Evolutionary conservation across 2,888 invertebrate genomes (phyloP), one percentile per base, ranked within the genome.

Genomic region (Eurois occulta): DNA sequence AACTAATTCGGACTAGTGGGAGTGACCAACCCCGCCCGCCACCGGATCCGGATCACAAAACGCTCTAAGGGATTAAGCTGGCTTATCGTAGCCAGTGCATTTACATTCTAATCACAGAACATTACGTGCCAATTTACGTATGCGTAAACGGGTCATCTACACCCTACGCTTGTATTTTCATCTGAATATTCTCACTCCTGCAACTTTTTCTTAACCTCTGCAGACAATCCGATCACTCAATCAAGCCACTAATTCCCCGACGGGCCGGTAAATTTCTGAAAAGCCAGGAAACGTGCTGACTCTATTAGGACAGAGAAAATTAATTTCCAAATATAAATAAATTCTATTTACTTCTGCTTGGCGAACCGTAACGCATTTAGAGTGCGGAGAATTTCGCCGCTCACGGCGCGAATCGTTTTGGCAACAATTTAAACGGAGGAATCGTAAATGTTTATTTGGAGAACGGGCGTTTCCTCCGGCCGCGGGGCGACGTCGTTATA

Each of bases 391-490:
- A 93, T 92, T 94, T 91, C 88, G 88, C 91, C 91, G 90, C 90
- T 92, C 91, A 89, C 90, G 90, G 94, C 93, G 93, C 88, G 94
- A 95, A 95, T 94, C 95, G 95, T 95, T 95, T 93, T 93, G 95
- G 94, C 94, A 95, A 95, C 95, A 95, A 96, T 95, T 95, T 95
- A 95, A 95, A 93, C 94, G 94, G 88, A 91, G 92, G 89, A 94
- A 94, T 94, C 95, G 95, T 95, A 95, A 96, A 95, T 95, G 96
- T 95, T 96, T 95, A 95, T 95, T 95, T 94, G 94, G 94, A 92
- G 92, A 91, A 93, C 89, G 91, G 90, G 92, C 90, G 92, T 93
- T 94, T 93, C 91, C 92, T 92, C 89, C 87, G 92, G 93, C 93
- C 91, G 92, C 93, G 93, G 93, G 93, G 93, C 92, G 92, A 92